Evolutionary conservation across 2,888 invertebrate species (phyloP).

Genomic region (Drosophila sordidula): DNA sequence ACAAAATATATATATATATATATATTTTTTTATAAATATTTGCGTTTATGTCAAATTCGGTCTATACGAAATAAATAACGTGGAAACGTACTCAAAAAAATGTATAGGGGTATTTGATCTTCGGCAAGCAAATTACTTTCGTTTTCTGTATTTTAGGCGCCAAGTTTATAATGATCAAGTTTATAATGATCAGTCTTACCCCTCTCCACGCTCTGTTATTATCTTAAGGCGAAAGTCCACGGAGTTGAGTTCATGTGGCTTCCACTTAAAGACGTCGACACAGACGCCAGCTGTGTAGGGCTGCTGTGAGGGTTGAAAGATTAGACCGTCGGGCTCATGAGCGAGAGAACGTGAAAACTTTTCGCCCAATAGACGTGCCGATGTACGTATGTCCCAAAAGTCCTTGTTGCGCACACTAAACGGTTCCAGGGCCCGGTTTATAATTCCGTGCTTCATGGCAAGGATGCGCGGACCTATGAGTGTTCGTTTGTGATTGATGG

Average conservation of each 20-base stretch:
- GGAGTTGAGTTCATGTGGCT: constrained; percentile 96
- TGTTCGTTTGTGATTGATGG: background rate
- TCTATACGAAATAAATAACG: too few species aligned
- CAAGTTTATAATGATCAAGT: too few species aligned
- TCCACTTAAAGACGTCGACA: constrained; percentile 97
- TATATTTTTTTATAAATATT: too few species aligned
- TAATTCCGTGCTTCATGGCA: constrained; percentile 91
- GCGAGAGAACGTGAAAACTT: constrained; percentile 93
- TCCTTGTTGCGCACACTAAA: constrained; percentile 96
- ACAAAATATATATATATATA: too few species aligned
- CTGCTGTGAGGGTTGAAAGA: constrained; percentile 97
- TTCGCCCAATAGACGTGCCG: constrained; percentile 90
- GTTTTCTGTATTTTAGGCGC: too few species aligned
- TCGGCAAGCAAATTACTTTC: background rate
- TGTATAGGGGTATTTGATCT: too few species aligned
- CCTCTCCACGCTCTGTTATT: constrained; percentile 89
- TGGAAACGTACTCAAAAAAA: too few species aligned
- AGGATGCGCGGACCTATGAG: constrained; percentile 86
- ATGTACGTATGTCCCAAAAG: constrained; percentile 94
- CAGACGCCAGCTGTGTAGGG: constrained; percentile 94
- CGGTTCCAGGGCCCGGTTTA: constrained; percentile 92
- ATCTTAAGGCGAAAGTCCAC: constrained; percentile 97
- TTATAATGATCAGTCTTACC: constrained; percentile 86
- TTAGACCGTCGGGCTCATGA: constrained; percentile 98
- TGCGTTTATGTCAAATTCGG: too few species aligned